These are phyloP conservation scores for Pampus argenteus DNA, from an alignment of 2,797 vertebrate species.

Conservation along the genomic window DNA sequence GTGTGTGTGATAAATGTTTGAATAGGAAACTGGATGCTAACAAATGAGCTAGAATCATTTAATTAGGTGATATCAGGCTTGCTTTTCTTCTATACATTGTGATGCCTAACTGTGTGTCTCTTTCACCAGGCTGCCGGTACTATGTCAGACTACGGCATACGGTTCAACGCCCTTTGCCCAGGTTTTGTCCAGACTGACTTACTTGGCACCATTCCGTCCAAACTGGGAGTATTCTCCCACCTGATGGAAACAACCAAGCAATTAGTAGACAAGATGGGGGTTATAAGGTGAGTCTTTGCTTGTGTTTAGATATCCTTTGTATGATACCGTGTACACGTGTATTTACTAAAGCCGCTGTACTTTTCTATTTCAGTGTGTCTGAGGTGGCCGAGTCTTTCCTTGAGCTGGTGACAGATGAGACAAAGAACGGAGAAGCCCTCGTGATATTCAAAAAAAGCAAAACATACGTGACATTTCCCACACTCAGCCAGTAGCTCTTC, in stretches of 20 bases:
- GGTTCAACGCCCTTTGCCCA: conserved; percentile 81
- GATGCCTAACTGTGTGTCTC: not conserved
- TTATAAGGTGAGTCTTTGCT: conserved; percentile 59
- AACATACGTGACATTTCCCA: conserved; percentile 46
- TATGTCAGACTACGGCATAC: conserved; percentile 64
- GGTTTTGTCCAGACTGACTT: conserved; percentile 74
- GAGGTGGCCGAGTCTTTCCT: conserved; percentile 72
- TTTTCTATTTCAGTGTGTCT: conserved; percentile 65
- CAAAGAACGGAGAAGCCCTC: conserved; percentile 76
- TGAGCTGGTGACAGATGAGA: conserved; percentile 78
- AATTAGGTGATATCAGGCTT: too few species aligned
- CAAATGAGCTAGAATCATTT: too few species aligned
- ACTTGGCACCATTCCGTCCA: not conserved
- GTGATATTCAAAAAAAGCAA: conserved; percentile 1
- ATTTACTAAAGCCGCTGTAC: not conserved
- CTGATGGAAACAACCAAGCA: not conserved
- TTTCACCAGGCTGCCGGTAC: conserved; percentile 66
- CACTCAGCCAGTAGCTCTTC: not conserved
- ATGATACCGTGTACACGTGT: not conserved
- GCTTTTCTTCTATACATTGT: not conserved
- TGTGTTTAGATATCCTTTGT: not conserved
- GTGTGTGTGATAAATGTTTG: not conserved
- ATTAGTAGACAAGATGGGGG: conserved; percentile 13
- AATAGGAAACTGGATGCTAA: not conserved
- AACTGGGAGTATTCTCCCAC: conserved; percentile 47